phyloP scores from a whole-genome alignment of 2,797 vertebrate species.

The Smutsia temminckii region DNA sequence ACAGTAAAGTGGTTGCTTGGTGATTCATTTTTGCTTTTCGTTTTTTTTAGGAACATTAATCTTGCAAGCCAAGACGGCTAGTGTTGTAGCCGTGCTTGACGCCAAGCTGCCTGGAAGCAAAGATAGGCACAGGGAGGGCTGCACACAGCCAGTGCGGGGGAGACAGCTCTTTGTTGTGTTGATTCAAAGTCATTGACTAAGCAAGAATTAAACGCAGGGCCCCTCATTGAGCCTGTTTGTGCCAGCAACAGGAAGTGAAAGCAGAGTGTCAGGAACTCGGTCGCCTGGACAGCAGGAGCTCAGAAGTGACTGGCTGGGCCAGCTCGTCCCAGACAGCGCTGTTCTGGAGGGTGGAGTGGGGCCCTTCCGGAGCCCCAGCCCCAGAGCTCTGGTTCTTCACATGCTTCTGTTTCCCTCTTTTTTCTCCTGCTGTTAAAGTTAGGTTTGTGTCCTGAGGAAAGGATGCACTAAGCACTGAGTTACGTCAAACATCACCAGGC shows the following conservation, averaged over 20 bases:
- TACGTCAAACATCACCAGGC: not conserved
- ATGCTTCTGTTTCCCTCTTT: not conserved
- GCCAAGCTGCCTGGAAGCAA: slow-evolving; percentile 3
- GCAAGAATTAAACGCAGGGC: not conserved
- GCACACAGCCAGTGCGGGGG: not conserved
- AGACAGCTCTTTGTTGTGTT: not conserved
- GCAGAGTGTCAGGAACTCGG: not conserved
- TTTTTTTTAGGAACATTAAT: not conserved
- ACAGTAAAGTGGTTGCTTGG: not conserved
- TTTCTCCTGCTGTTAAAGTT: not conserved
- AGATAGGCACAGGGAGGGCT: not conserved
- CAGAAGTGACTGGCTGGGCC: not conserved
- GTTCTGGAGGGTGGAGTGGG: too few species aligned
- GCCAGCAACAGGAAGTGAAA: not conserved
- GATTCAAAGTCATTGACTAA: not conserved
- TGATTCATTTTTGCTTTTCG: not conserved
- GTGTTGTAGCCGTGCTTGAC: not conserved
- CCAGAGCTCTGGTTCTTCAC: not conserved
- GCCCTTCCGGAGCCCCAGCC: not conserved
- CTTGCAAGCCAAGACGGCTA: not conserved
- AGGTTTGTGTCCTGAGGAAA: not conserved
- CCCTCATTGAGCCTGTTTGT: not conserved
- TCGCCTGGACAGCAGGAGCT: not conserved
- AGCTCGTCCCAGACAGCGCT: too few species aligned
- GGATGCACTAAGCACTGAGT: not conserved